Percentiles rank a stretch among this genome's conserved stretches.
phyloP scores from a whole-genome alignment of 1,140 invertebrate species.

The Drosophila chauvacae region DNA sequence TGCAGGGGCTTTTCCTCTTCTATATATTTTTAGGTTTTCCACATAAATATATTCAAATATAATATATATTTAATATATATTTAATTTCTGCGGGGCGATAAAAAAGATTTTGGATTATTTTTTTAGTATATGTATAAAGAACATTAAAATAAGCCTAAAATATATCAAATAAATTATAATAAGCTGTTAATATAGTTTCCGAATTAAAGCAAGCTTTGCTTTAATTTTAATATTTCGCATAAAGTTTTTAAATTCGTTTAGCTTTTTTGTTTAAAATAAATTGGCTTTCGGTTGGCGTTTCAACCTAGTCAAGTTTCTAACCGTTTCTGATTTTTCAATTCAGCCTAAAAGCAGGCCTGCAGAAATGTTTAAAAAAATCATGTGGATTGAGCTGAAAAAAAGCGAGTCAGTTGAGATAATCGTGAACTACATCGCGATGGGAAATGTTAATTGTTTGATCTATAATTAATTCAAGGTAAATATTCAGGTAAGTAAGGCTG shows the following conservation, averaged over 20 bases:
- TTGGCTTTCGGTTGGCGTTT: background rate
- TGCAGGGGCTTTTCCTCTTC: background rate
- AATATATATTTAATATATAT: no score
- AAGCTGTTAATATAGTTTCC: no score
- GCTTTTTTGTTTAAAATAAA: background rate
- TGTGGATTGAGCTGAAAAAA: background rate
- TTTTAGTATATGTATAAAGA: no score
- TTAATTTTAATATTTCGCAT: background rate
- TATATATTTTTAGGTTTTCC: background rate
- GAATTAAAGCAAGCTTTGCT: background rate
- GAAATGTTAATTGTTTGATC: conserved; percentile 1
- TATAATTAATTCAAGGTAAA: conserved; percentile 10
- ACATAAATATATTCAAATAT: conserved; percentile 4
- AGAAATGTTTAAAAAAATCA: background rate
- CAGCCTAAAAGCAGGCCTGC: conserved; percentile 7
- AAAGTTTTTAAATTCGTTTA: background rate
- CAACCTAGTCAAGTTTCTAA: background rate
- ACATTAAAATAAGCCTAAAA: no score
- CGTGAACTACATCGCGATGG: background rate
- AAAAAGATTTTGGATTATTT: background rate
- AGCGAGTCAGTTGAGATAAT: background rate
- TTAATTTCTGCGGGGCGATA: background rate
- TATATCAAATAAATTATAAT: background rate
- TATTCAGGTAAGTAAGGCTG: background rate
- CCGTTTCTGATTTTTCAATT: background rate